Base-by-base conservation (phyloP, 2,113 vertebrate species). In the Burhinus bistriatus region DNA sequence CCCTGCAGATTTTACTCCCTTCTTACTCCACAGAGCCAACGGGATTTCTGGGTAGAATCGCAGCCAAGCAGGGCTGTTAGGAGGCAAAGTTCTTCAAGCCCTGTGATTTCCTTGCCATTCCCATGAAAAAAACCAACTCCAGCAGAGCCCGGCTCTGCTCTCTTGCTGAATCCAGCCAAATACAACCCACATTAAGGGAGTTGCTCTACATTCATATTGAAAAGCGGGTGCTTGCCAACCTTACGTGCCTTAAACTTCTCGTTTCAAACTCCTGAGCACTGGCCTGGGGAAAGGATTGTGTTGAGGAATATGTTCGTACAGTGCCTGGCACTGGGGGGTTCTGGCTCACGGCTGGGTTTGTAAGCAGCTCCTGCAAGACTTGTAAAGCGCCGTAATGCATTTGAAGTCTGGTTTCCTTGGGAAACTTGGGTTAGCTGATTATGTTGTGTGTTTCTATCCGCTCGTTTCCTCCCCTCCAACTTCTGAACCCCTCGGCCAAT, bases 201-300 rank as follows among this genome's bases (percentile, higher is more conserved):
- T 30, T 93, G 87, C 87, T 95, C 65, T 73, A n/a, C 89, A 95
- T 96, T 93, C 89, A 95, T 82, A 91, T 97, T 87, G 95, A 95
- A 92, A 93, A 96, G 83, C 5, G 1, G 27, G 54, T 26, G 52
- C 86, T 95, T 97, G 97, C 95, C 97, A 97, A 72, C 30, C 1
- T 42, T 40, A 1, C 3, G 13, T 88, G 95, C 90, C 92, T 84
- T 38, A 6, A 95, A 71, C 87, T 87, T 52, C 91, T 94, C 1
- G 18, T 80, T 88, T 57, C 1, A 38, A 95, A 27, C 83, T 84
- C 83, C 89, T 4, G 68, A 82, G 87, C 80, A 0, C 58, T 95
- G 96, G 96, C 94, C 96, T 25, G 89, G 77, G 96, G 96, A 97
- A 94, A 97, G 91, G 95, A 89, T 93, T 94, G 93, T 75, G 89